A percentile compares a stretch with the other conserved stretches of the same genome.
phyloP scores from a whole-genome alignment of 2,888 invertebrate species.

The Agonopterix alstromeriana region DNA sequence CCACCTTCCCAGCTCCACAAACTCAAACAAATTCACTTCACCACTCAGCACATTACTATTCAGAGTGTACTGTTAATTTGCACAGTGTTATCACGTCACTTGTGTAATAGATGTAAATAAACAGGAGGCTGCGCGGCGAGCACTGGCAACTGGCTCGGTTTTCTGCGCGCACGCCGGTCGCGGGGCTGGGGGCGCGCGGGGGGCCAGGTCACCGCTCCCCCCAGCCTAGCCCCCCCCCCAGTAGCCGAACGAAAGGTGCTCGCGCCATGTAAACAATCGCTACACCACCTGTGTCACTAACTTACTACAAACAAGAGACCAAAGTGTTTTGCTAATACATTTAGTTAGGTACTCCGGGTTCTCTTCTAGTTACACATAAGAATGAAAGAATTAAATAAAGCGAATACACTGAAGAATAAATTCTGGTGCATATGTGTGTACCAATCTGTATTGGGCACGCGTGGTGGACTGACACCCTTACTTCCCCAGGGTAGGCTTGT shows the following conservation, averaged over 20 bases:
- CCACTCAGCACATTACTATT: constrained; percentile 4
- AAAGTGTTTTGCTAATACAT: neutral
- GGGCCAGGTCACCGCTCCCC: constrained; percentile 36
- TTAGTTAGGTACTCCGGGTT: no score
- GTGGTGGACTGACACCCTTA: no score
- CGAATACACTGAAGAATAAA: no score
- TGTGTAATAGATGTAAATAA: constrained; percentile 58
- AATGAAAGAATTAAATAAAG: no score
- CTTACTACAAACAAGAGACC: neutral
- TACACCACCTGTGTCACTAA: constrained; percentile 55
- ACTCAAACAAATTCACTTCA: constrained; percentile 10
- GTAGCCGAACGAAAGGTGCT: constrained; percentile 38
- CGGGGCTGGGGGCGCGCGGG: constrained; percentile 17
- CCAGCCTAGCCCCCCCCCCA: constrained; percentile 25
- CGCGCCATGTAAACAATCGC: constrained; percentile 49
- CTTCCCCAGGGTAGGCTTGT: no score
- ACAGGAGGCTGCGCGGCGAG: constrained; percentile 69
- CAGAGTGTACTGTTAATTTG: constrained; percentile 6
- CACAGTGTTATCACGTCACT: constrained; percentile 25
- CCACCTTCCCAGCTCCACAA: constrained; percentile 5
- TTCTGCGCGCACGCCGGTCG: constrained; percentile 64
- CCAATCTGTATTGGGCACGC: no score
- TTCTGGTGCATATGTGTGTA: no score
- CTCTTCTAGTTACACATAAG: no score
- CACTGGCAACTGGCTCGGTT: constrained; percentile 55